phyloP scores from a whole-genome alignment of 2,113 vertebrate genomes.

The Callocephalon fimbriatum region DNA sequence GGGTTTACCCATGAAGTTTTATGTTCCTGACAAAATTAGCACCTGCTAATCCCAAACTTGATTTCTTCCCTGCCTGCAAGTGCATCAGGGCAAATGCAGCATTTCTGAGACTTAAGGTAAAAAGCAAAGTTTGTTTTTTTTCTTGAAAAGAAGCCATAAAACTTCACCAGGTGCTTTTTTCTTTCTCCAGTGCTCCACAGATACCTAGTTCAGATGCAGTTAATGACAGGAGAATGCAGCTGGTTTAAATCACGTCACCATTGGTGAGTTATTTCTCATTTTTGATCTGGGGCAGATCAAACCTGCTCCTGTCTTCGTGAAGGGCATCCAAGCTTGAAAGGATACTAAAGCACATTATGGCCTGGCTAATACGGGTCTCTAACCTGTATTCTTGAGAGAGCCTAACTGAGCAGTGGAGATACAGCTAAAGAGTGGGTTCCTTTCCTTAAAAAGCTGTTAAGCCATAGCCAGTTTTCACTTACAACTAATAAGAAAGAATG shows the following conservation, averaged over 20 bases:
- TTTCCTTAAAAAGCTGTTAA: not conserved
- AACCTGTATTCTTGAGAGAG: too few relatives aligned
- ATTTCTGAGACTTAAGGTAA: not conserved
- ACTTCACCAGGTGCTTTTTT: not conserved
- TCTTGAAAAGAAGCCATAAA: not conserved
- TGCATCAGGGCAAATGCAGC: not conserved
- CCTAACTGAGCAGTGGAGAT: not conserved
- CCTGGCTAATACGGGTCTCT: not conserved
- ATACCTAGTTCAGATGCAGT: not conserved
- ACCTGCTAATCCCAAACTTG: not conserved
- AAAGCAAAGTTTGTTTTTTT: not conserved
- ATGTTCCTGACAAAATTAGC: not conserved
- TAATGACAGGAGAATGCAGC: not conserved
- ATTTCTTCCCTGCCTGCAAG: not conserved
- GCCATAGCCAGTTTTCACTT: not conserved
- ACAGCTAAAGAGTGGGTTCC: not conserved
- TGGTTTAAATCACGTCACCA: not conserved
- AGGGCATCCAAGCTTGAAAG: too few relatives aligned
- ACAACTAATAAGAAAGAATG: not conserved
- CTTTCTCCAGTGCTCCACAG: not conserved
- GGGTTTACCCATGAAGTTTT: not conserved
- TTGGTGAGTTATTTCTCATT: not conserved
- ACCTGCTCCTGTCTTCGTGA: not conserved
- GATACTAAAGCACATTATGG: fast-evolving
- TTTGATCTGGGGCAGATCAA: not conserved